Evolutionary conservation across 2,797 vertebrate genomes (phyloP).

Genomic region (Denticeps clupeoides): DNA sequence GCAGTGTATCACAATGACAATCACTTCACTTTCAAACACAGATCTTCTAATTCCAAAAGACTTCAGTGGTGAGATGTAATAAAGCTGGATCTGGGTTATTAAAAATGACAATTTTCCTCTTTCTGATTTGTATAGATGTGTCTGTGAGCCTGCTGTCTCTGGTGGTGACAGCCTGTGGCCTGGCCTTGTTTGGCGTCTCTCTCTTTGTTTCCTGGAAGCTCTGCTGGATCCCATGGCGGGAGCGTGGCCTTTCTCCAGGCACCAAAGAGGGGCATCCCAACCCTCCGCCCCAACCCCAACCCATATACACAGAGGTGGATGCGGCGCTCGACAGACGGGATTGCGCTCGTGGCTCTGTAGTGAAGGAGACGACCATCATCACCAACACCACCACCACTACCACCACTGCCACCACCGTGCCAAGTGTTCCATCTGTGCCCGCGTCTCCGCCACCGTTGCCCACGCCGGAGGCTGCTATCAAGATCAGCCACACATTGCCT

Average conservation of each 20-base stretch:
- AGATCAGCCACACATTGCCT: constrained; percentile 95
- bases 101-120: background rate
- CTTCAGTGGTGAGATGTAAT: too few species aligned
- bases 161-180: constrained; percentile 89
- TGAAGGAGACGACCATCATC: constrained; percentile 66
- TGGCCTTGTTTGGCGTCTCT: constrained; percentile 91
- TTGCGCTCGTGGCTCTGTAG: constrained; percentile 53
- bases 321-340: constrained; percentile 73
- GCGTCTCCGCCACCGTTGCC: constrained; percentile 60
- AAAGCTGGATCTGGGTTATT: too few species aligned
- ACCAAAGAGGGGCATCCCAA: constrained; percentile 69
- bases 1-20: too few species aligned
- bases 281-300: constrained; percentile 58
- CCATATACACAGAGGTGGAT: constrained; percentile 79
- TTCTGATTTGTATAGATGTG: constrained; percentile 68
- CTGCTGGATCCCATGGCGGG: constrained; percentile 98
- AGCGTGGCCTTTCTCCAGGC: constrained; percentile 70
- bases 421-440: constrained; percentile 49
- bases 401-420: constrained; percentile 74
- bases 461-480: constrained; percentile 84
- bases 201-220: constrained; percentile 98
- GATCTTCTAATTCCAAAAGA: too few species aligned
- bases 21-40: too few species aligned
- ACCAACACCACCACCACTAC: constrained; percentile 44
- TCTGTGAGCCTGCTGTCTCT: constrained; percentile 90